Evolutionary conservation across 2,888 invertebrate genomes (phyloP), one percentile per base, ranked within the genome.

Genomic region (Pammene fasciana): DNA sequence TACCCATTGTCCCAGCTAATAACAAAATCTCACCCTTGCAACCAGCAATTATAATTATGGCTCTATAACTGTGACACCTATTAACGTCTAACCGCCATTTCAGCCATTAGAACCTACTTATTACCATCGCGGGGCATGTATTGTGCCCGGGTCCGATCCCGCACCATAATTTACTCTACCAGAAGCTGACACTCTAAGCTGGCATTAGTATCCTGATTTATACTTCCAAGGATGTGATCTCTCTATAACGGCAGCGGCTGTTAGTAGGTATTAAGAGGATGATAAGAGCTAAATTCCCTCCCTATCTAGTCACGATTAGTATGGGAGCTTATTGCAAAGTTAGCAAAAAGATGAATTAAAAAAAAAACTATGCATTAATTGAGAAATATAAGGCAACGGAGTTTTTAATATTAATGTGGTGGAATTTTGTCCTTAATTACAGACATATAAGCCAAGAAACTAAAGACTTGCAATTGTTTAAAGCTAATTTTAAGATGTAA

Each of bases 191-290:
- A 67, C 68, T 59, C 54, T 71, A 72, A 75, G 73, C 74, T 75
- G 73, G 75, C 75, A 78, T 79, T 78, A 75, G 71, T 70, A 64
- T 18, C 59, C 59, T 78, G 77, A 81, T 82, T 80, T 81, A 80
- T 78, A 76, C 73, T 74, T 76, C 60, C 73, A 75, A 77, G 74
- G 73, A 78, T 73, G 75, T 72, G 78, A 80, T 80, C 74, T 74
- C 75, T 75, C 78, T 78, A 79, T 77, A 74, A 77, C 74, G 73
- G 76, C 68, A 67, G 45, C 68, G 61, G 70, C 72, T 73, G 70
- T 75, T 75, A 76, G 76, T 72, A 76, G 72, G 72, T 71, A 68
- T 66, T 18, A 41, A 52, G 13, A n/a, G n/a, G n/a, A n/a, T n/a
- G n/a, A n/a, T n/a, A n/a, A n/a, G n/a, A n/a, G n/a, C n/a, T n/a